These are phyloP conservation scores for Pantherophis vulpinus DNA, from an alignment of 2,797 vertebrate genomes.

Conservation along the genomic window DNA sequence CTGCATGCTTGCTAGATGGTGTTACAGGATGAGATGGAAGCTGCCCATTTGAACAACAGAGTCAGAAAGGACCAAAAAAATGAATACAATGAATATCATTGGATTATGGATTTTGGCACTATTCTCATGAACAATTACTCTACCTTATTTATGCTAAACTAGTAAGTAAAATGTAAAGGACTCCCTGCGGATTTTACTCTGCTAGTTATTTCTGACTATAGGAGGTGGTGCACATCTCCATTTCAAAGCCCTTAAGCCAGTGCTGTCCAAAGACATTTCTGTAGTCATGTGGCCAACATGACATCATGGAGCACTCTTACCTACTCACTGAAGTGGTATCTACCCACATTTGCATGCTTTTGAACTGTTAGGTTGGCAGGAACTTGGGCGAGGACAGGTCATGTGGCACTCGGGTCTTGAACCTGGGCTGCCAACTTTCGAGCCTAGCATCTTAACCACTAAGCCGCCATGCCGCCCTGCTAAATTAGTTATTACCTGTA, in stretches of 20 bases:
- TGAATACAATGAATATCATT: background rate
- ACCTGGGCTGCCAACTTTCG: background rate
- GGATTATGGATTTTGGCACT: background rate
- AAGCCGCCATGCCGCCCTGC: background rate
- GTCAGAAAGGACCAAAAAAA: conserved; percentile 5
- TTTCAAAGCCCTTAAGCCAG: background rate
- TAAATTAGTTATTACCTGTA: rapidly evolving
- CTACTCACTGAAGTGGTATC: background rate
- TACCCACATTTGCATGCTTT: background rate
- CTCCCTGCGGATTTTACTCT: background rate
- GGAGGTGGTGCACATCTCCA: background rate
- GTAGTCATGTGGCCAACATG: background rate
- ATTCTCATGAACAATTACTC: background rate
- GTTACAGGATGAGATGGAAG: conserved; percentile 93
- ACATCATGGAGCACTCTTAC: background rate
- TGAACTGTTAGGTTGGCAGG: background rate
- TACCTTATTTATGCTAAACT: background rate
- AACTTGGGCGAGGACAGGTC: background rate
- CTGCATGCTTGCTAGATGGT: conserved; percentile 90
- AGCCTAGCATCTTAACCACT: background rate
- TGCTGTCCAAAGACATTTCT: background rate
- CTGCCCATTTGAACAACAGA: conserved; percentile 64
- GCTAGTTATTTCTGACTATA: background rate
- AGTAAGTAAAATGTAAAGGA: background rate
- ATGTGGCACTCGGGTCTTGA: background rate